phyloP scores from a whole-genome alignment of 1,140 invertebrate species.

The fruit fly (Drosophila melanogaster) region Release_6_plus_ISO1_MT NT_033777.3:21461501-21462000 shows the following conservation, averaged over 20 bases:
- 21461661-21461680: constrained; percentile 12
- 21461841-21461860: neutral
- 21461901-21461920: constrained; percentile 49
- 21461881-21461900: constrained; percentile 72
- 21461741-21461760: constrained; percentile 57
- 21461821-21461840: neutral
- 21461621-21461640: constrained; percentile 36
- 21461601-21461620: constrained; percentile 80
- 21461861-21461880: constrained; percentile 50
- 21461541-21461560: constrained; percentile 50
- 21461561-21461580: constrained; percentile 78
- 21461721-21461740: constrained; percentile 72
- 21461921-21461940: constrained; percentile 69
- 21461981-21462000: constrained; percentile 48
- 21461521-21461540: constrained; percentile 31
- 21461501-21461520: constrained; percentile 11
- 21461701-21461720: constrained; percentile 80
- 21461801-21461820: constrained; percentile 65
- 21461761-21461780: constrained; percentile 80
- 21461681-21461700: constrained; percentile 79
- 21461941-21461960: constrained; percentile 77
- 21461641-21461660: constrained; percentile 24
- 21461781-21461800: constrained; percentile 83
- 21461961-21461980: constrained; percentile 73
- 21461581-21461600: constrained; percentile 77